Conservation (phyloP, 2,113 vertebrate species). For the Labeo catla region DNA sequence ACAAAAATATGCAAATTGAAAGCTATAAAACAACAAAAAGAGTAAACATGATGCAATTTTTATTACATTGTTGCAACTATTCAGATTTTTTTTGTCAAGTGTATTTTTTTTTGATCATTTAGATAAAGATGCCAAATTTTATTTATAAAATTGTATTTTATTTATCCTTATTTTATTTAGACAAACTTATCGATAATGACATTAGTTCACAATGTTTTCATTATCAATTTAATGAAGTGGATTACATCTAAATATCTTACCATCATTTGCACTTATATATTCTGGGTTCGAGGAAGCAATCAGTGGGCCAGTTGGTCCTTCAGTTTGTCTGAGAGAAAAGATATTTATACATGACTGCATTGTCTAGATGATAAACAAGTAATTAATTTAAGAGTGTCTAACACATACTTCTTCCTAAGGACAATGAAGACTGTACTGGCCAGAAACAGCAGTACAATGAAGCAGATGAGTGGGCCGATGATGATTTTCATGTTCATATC, state of each 20-base stretch:
- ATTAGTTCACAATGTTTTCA: not conserved
- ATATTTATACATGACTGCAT: not conserved
- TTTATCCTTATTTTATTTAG: not conserved
- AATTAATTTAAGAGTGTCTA: not conserved
- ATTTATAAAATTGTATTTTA: not conserved
- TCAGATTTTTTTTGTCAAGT: too few species aligned
- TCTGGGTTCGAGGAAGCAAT: conserved; percentile 96
- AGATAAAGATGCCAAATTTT: not conserved
- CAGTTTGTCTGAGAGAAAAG: conserved; percentile 81
- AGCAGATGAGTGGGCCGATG: conserved; percentile 85
- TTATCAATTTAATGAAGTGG: not conserved
- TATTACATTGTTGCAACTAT: too few species aligned
- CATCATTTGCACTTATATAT: conserved; percentile 93
- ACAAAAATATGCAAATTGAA: not conserved
- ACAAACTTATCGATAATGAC: not conserved
- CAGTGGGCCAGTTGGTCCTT: conserved; percentile 89
- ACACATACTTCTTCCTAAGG: conserved; percentile 87
- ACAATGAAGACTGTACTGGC: conserved; percentile 81
- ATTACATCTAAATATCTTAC: conserved; percentile 74
- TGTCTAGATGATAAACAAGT: not conserved
- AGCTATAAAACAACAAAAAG: not conserved
- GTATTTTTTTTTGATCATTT: too few species aligned
- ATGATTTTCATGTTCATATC: conserved; percentile 83
- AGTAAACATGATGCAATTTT: not conserved
- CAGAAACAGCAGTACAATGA: conserved; percentile 82